Conservation (phyloP, 2,888 invertebrate species). For the Mesorhabditis spiculigera region DNA sequence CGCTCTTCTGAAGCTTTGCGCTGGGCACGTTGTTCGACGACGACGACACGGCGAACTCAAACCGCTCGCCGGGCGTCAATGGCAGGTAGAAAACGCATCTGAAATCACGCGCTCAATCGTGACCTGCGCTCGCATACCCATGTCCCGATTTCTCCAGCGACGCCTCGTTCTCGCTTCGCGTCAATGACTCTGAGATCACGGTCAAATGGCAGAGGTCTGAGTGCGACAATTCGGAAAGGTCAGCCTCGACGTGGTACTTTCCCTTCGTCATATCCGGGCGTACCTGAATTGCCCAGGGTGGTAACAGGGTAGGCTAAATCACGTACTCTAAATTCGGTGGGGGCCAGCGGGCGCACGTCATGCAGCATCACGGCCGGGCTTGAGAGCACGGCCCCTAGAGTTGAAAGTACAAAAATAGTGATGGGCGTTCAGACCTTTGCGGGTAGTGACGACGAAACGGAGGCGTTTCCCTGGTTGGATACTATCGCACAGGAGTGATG, state of each 20-base stretch:
- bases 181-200: conserved; percentile 38
- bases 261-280: conserved; percentile 45
- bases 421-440: not conserved
- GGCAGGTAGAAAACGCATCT: conserved; percentile 35
- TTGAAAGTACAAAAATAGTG: not conserved
- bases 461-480: not conserved
- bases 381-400: conserved; percentile 33
- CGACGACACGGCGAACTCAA: conserved; percentile 32
- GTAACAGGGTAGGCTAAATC: no score
- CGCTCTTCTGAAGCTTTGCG: conserved; percentile 44
- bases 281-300: conserved; percentile 15
- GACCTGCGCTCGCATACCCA: not conserved
- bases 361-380: conserved; percentile 40
- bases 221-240: conserved; percentile 28
- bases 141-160: conserved; percentile 21
- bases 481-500: conserved; percentile 4
- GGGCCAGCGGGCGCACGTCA: conserved; percentile 48
- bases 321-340: conserved; percentile 41
- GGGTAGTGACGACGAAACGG: not conserved
- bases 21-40: conserved; percentile 27
- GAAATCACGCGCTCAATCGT: conserved; percentile 7
- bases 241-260: conserved; percentile 38
- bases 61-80: conserved; percentile 37
- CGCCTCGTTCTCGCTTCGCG: conserved; percentile 33
- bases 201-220: conserved; percentile 43